Percentiles rank a stretch among this genome's conserved stretches.
These are phyloP conservation scores for Pyrrhia umbra DNA, from an alignment of 2,888 invertebrate genomes.

Conservation along the genomic window DNA sequence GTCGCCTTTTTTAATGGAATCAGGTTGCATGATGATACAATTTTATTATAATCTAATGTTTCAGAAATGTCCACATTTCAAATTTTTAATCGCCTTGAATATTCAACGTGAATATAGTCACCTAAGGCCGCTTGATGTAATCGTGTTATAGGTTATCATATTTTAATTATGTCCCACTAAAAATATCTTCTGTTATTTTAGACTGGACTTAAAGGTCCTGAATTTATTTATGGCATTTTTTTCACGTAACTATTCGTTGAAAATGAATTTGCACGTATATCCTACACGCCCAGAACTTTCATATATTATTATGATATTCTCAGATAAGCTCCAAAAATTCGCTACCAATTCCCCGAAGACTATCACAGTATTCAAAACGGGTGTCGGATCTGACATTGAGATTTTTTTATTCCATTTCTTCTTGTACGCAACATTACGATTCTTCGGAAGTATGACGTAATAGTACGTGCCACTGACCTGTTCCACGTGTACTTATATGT, in stretches of 20 bases:
- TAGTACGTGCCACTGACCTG: conserved; percentile 18
- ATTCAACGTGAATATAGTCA: background rate
- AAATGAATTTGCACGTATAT: no score
- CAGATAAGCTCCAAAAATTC: conserved; percentile 33
- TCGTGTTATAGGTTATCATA: background rate
- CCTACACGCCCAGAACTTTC: no score
- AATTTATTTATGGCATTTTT: no score
- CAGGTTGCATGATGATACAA: background rate
- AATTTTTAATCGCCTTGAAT: background rate
- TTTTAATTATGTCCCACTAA: no score
- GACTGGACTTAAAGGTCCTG: no score
- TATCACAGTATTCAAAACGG: conserved; percentile 27
- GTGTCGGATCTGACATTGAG: conserved; percentile 21
- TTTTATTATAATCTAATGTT: background rate
- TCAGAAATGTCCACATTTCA: background rate
- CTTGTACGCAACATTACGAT: conserved; percentile 18
- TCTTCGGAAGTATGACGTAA: conserved; percentile 21
- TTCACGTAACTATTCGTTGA: no score
- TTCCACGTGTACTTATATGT: conserved; percentile 22
- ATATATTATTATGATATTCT: no score
- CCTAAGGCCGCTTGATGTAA: background rate
- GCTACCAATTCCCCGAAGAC: conserved; percentile 27
- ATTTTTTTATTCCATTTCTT: conserved; percentile 27
- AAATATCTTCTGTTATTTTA: no score
- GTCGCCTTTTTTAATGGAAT: background rate